Evolutionary conservation across 2,797 vertebrate species (phyloP).

Genomic region (Denticeps clupeoides): DNA sequence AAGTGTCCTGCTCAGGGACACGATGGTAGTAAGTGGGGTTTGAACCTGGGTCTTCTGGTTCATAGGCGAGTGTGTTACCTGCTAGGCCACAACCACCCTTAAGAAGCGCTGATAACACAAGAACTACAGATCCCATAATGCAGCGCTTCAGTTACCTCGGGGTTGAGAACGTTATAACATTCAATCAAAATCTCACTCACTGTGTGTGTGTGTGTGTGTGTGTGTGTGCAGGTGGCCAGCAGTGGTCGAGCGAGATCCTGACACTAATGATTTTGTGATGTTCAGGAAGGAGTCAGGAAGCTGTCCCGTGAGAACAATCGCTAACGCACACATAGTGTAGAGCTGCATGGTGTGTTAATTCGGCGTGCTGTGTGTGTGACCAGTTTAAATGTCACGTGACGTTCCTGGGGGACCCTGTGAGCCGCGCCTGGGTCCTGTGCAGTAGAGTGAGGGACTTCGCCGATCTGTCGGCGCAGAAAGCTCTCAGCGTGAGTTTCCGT

Average conservation of each 20-base stretch:
- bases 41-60: too few relatives aligned
- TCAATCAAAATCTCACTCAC: too few relatives aligned
- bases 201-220: background rate
- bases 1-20: too few relatives aligned
- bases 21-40: too few relatives aligned
- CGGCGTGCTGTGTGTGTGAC: slow-evolving; percentile 18
- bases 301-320: slow-evolving; percentile 42
- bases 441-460: slow-evolving; percentile 45
- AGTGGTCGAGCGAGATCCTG: slow-evolving; percentile 54
- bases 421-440: slow-evolving; percentile 50
- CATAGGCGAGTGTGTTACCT: too few relatives aligned
- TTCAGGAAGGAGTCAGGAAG: slow-evolving; percentile 41
- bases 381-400: slow-evolving; percentile 60
- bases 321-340: background rate
- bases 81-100: too few relatives aligned
- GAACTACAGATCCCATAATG: too few relatives aligned
- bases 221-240: slow-evolving; percentile 54
- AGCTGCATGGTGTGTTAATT: slow-evolving; percentile 5
- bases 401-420: slow-evolving; percentile 49
- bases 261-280: slow-evolving; percentile 45
- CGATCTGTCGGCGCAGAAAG: slow-evolving; percentile 28
- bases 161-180: too few relatives aligned
- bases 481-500: slow-evolving; percentile 38
- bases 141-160: too few relatives aligned
- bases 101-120: too few relatives aligned